A percentile compares a stretch with the other conserved stretches of the same genome.
These are phyloP conservation scores for Ennomos fuscantarius DNA, from an alignment of 2,888 invertebrate genomes.

Conservation along the genomic window DNA sequence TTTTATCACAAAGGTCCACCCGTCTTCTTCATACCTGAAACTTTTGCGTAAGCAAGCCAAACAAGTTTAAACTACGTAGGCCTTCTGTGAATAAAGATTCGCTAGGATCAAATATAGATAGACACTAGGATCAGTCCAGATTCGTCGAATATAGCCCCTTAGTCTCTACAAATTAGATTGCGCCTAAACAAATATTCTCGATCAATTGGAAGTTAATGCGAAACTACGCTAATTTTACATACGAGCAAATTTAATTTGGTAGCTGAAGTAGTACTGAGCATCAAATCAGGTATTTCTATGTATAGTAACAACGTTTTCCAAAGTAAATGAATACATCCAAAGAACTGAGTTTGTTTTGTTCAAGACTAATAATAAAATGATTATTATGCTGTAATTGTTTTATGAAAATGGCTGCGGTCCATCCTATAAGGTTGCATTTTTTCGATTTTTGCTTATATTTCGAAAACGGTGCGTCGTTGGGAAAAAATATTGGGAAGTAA, in stretches of 20 bases:
- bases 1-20: constrained; percentile 16
- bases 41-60: constrained; percentile 19
- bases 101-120: constrained; percentile 10
- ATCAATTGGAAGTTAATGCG: constrained; percentile 19
- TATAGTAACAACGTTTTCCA: too few species aligned
- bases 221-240: constrained; percentile 16
- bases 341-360: too few species aligned
- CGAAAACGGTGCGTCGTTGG: too few species aligned
- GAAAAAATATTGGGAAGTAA: too few species aligned
- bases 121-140: constrained; percentile 7
- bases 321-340: too few species aligned
- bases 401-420: too few species aligned
- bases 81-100: constrained; percentile 17
- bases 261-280: neutral
- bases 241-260: neutral
- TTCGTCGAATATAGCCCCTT: constrained; percentile 1
- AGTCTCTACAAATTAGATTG: constrained; percentile 18
- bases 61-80: constrained; percentile 24
- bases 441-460: too few species aligned
- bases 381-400: too few species aligned
- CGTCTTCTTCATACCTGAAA: constrained; percentile 18
- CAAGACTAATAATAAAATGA: too few species aligned
- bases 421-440: too few species aligned
- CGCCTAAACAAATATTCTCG: constrained; percentile 21
- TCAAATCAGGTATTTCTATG: too few species aligned